Evolutionary conservation across 2,888 invertebrate species (phyloP).

Genomic region (Deilephila elpenor): DNA sequence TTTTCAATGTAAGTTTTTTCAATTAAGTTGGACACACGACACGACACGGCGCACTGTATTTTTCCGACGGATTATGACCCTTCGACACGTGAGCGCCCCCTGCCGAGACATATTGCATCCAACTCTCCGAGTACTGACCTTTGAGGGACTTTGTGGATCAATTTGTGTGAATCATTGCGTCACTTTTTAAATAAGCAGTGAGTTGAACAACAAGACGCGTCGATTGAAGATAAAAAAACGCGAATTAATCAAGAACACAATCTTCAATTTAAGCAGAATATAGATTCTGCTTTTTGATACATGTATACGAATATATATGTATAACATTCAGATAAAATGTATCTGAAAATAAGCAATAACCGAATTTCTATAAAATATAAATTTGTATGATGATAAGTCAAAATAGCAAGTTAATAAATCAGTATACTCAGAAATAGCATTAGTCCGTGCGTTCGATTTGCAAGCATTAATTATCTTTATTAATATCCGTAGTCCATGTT

Average conservation of each 20-base stretch:
- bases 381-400: no score
- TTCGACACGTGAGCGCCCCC: slow-evolving; percentile 72
- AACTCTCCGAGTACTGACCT: slow-evolving; percentile 72
- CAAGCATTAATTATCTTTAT: slow-evolving; percentile 62
- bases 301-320: no score
- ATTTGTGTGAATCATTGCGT: slow-evolving; percentile 63
- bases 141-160: slow-evolving; percentile 61
- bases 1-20: slow-evolving; percentile 68
- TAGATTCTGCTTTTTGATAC: no score
- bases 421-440: neutral
- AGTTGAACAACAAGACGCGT: neutral
- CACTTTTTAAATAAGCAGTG: slow-evolving; percentile 20
- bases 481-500: slow-evolving; percentile 51
- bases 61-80: slow-evolving; percentile 77
- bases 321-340: no score
- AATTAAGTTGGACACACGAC: slow-evolving; percentile 71
- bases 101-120: slow-evolving; percentile 70
- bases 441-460: slow-evolving; percentile 49
- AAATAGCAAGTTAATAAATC: neutral
- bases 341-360: no score
- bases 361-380: no score
- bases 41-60: slow-evolving; percentile 64
- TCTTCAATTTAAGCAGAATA: no score
- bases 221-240: neutral
- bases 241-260: neutral